Base-by-base conservation (phyloP, 2,888 invertebrate species). In the Phalangium opilio region DNA sequence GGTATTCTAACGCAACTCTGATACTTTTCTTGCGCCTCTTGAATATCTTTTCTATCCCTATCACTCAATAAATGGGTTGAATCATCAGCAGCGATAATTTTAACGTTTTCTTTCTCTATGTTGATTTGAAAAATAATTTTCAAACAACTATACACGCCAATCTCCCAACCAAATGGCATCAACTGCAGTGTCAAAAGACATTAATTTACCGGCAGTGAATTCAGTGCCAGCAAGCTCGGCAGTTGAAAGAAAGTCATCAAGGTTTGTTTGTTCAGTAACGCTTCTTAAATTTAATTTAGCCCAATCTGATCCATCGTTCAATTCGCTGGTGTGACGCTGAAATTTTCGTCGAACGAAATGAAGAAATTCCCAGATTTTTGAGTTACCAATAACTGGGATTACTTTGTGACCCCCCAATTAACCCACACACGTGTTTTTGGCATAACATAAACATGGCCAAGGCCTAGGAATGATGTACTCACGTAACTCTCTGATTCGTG, bases 211-310 rank as follows among this genome's bases (percentile, higher is more conserved):
- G 58, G 72, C 70, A 12, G 65, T 80, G 64, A 95, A 98, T 64
- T 96, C 91, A 1, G 84, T 83, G 35, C 87, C 86, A 0, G 95
- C 93, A 49, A 98, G 69, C 66, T 93, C 83, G 0, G 96, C 96
- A 0, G 87, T 95, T 0, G 87, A 81, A 3, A 98, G 70, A 64
- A 98, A 96, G 62, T 95, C 96, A 70, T 95, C 87, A 51, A 96
- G 78, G 0, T 89, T 85, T n/a, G 82, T 86, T 64, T 93, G 89
- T 58, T 95, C 93, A 0, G 93, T 95, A 0, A 93, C 83, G 0
- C 93, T 93, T 60, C 83, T 81, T 1, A 90, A 73, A 67, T 91
- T 91, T 1, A 90, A 70, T 8, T 86, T 74, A 34, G 83, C 84
- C 87, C 87, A 90, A 50, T 90, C 85, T 59, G 81, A 85, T 3